Evolutionary conservation across 2,113 vertebrate species (phyloP).

Genomic region (Acanthisitta chloris): DNA sequence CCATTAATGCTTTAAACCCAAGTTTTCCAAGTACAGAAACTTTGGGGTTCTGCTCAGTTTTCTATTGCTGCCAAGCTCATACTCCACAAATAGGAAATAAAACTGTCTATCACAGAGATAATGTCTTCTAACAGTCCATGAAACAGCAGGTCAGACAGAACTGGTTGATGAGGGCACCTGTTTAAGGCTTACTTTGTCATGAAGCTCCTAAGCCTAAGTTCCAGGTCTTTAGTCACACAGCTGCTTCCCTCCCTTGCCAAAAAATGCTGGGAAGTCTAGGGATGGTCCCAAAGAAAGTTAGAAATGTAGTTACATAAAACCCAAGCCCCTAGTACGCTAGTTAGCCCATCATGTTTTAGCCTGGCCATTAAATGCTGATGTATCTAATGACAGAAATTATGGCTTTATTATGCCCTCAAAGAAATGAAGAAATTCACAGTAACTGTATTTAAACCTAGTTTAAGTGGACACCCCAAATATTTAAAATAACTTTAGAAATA

Average conservation of each 20-base stretch:
- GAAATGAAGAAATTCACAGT: neutral
- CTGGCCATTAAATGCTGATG: neutral
- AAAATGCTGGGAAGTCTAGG: neutral
- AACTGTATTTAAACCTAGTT: slow-evolving; percentile 2
- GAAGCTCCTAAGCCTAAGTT: neutral
- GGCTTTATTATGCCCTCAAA: neutral
- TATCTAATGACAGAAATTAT: neutral
- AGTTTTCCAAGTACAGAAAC: neutral
- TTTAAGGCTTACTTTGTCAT: neutral
- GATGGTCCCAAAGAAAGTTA: neutral
- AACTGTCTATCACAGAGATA: neutral
- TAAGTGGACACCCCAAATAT: slow-evolving; percentile 14
- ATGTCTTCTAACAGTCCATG: neutral
- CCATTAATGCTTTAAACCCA: neutral
- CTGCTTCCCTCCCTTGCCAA: neutral
- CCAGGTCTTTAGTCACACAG: neutral
- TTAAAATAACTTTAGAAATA: slow-evolving; percentile 19
- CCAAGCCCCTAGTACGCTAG: neutral
- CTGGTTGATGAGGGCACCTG: neutral
- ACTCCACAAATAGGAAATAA: neutral
- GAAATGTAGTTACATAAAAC: neutral
- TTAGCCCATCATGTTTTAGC: neutral
- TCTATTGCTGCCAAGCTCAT: neutral
- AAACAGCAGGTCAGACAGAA: neutral
- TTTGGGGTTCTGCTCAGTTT: neutral